Conservation (phyloP, 92 coral and sea anemone genomes). For the Umimayanthus kanabou region DNA sequence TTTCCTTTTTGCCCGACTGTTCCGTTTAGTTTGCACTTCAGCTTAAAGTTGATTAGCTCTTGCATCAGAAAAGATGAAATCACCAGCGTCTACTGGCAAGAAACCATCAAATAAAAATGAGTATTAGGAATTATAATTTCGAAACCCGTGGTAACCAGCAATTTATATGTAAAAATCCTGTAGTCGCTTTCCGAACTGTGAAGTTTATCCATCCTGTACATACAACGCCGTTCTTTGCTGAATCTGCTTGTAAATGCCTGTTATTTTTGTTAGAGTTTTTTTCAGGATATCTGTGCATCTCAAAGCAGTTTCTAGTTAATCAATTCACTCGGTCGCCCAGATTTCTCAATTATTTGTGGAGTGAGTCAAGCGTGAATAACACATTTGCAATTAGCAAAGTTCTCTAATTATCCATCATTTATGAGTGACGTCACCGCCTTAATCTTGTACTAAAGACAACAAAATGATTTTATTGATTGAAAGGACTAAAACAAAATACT, state of each 20-base stretch:
- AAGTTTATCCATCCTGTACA: not conserved
- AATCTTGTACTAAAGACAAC: not conserved
- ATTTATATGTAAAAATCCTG: slow-evolving; percentile 14
- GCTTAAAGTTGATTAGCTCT: slow-evolving; percentile 15
- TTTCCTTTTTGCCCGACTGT: not conserved
- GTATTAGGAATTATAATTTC: not conserved
- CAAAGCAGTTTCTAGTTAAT: slow-evolving; percentile 1
- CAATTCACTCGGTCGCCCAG: not conserved
- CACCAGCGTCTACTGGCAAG: slow-evolving; percentile 1
- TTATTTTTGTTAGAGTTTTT: not conserved
- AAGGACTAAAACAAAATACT: not conserved
- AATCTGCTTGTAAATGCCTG: not conserved
- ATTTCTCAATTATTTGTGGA: slow-evolving; percentile 4
- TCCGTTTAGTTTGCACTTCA: slow-evolving; percentile 9
- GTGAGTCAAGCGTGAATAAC: not conserved
- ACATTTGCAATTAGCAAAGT: slow-evolving; percentile 9
- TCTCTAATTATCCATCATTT: slow-evolving; percentile 19
- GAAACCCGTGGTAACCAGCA: not conserved
- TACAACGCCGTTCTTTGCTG: not conserved
- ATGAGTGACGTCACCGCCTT: slow-evolving; percentile 25
- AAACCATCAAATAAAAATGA: not conserved
- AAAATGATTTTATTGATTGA: slow-evolving; percentile 12
- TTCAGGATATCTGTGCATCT: not conserved
- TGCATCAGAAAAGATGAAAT: not conserved
- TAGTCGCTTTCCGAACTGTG: slow-evolving; percentile 4